Percentiles rank a stretch among this genome's conserved stretches.
Evolutionary conservation across 2,113 vertebrate species (phyloP).

Genomic region (Sardina pilchardus): DNA sequence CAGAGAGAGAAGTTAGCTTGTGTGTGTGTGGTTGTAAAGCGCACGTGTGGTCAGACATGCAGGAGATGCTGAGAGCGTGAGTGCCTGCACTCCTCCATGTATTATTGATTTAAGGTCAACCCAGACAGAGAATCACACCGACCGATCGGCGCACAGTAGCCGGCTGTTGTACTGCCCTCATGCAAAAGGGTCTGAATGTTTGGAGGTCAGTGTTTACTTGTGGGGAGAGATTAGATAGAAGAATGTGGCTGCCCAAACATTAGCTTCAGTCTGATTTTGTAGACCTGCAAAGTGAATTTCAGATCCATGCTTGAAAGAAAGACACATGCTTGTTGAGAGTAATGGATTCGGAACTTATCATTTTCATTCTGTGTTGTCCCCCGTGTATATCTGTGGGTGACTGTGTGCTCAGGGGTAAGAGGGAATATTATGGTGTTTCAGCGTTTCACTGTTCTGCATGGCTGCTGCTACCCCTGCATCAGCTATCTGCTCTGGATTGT

Average conservation of each 20-base stretch:
- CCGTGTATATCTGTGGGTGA: no score
- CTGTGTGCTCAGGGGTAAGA: no score
- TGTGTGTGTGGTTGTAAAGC: not conserved
- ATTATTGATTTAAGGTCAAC: slow-evolving; percentile 11
- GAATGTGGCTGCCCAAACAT: not conserved
- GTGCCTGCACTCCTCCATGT: not conserved
- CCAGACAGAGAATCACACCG: not conserved
- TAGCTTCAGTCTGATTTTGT: no score
- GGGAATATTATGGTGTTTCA: no score
- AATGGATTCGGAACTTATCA: no score
- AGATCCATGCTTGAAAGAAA: no score
- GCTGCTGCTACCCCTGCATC: no score
- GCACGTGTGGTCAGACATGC: not conserved
- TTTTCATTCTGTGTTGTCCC: no score
- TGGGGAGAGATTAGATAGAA: not conserved
- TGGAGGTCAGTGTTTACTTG: not conserved
- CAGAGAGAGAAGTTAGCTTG: not conserved
- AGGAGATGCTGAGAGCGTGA: not conserved
- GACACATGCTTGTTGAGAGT: no score
- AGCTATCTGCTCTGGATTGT: no score
- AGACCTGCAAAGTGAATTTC: no score
- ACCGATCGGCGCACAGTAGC: not conserved
- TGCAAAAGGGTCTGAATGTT: not conserved
- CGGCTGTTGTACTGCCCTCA: not conserved
- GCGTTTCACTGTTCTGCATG: no score